Evolutionary conservation across 2,797 vertebrate genomes (phyloP).

Genomic region (Enteromius anoplus): DNA sequence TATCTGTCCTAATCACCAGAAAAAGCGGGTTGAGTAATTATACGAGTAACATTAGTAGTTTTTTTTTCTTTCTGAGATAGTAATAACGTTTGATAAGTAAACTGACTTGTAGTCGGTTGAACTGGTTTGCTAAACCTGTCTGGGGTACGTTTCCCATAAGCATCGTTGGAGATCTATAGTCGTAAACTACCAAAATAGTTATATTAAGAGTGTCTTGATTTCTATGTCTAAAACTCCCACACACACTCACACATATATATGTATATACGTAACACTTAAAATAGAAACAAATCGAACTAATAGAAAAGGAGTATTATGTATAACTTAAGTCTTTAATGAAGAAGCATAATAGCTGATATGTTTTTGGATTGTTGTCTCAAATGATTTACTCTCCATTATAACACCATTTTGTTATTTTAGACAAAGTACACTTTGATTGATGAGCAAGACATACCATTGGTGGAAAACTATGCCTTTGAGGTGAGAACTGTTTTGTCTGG

Average conservation of each 20-base stretch:
- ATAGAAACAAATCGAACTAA: neutral
- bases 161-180: neutral
- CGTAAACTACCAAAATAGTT: neutral
- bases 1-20: neutral
- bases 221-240: no score
- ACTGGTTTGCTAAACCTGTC: neutral
- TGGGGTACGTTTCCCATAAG: neutral
- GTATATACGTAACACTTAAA: neutral
- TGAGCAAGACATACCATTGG: conserved; percentile 97
- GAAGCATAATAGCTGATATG: neutral
- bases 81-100: neutral
- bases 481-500: conserved; percentile 70
- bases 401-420: conserved; percentile 72
- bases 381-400: neutral
- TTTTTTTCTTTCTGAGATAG: neutral
- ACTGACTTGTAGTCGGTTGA: neutral
- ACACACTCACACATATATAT: no score
- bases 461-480: conserved; percentile 99
- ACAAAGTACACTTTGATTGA: conserved; percentile 98
- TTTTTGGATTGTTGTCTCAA: neutral
- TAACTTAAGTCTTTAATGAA: neutral
- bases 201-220: neutral
- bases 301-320: neutral
- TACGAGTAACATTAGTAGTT: neutral
- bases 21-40: neutral